Evolutionary conservation across 2,888 invertebrate genomes (phyloP), one percentile per base, ranked within the genome.

Genomic region (Chrysina gloriosa): DNA sequence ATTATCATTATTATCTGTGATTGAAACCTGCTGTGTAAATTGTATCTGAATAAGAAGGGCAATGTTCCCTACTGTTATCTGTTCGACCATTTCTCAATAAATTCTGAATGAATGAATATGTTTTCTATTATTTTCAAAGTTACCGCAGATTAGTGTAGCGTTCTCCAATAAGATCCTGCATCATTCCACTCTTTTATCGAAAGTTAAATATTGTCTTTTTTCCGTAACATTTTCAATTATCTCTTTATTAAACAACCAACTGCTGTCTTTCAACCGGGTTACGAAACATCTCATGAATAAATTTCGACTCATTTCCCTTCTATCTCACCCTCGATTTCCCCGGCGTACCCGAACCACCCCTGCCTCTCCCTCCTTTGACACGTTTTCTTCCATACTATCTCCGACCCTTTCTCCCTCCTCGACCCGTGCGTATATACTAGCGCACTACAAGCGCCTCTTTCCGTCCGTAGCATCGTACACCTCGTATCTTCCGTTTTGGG

Each of bases 201-300:
- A n/a, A n/a, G n/a, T n/a, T 11, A 25, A 50, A 50, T 23, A 27
- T 25, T 2, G 48, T 27, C 25, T 50, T 25, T 27, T 50, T 50
- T 7, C 39, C 7, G 25, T 27, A 25, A 27, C 48, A 25, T 50
- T 50, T 50, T 50, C 48, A 50, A 50, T 50, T 50, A 50, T 50
- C 48, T 50, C 48, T 50, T 50, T 50, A 50, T 50, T 50, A 50
- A 50, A 50, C 25, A 25, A 50, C 48, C 27, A 27, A 50, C 48
- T 25, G 25, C 25, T 11, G 48, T 50, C 48, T 14, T 39, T 9
- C 48, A 27, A 50, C 27, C 11, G 25, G 23, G 25, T 50, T 25
- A 27, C 48, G 27, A 50, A 50, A 50, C 48, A 50, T 50, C 48
- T 50, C 48, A 50, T 50, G 48, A 50, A 50, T 50, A 50, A 50